phyloP scores from a whole-genome alignment of 2,113 vertebrate species.

The Thermophis baileyi region DNA sequence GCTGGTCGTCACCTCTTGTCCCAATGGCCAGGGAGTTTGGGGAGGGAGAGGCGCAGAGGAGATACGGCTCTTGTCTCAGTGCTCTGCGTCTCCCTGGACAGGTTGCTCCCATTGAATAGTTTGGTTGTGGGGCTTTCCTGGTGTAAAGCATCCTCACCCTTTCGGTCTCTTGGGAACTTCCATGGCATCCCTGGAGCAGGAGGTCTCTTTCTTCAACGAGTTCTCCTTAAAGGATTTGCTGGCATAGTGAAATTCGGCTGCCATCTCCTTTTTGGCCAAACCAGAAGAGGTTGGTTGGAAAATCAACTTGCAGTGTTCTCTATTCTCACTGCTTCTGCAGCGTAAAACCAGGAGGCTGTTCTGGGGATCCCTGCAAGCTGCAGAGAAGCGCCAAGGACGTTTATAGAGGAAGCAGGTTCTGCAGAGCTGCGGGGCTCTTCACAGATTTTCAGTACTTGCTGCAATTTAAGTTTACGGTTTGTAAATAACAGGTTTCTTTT shows the following conservation, averaged over 20 bases:
- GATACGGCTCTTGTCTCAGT: accelerated
- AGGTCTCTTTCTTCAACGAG: background rate
- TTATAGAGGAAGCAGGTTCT: background rate
- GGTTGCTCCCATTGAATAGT: no score
- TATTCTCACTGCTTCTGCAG: background rate
- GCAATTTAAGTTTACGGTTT: background rate
- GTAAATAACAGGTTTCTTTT: slow-evolving; percentile 44
- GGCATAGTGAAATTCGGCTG: background rate
- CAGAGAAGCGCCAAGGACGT: accelerated
- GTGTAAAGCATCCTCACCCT: background rate
- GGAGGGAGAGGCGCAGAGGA: background rate
- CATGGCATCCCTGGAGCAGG: background rate
- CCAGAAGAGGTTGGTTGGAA: background rate
- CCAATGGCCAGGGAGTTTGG: slow-evolving; percentile 39
- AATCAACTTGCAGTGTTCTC: background rate
- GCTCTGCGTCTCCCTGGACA: background rate
- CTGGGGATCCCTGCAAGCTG: accelerated
- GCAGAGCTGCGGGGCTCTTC: background rate
- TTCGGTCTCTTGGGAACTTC: no score
- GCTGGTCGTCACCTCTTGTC: background rate
- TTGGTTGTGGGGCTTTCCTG: background rate
- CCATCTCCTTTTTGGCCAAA: background rate
- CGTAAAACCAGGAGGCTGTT: accelerated
- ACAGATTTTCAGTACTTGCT: background rate
- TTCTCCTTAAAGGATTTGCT: background rate